Conservation (phyloP, 2,888 invertebrate genomes). For the Papilio protenor region DNA sequence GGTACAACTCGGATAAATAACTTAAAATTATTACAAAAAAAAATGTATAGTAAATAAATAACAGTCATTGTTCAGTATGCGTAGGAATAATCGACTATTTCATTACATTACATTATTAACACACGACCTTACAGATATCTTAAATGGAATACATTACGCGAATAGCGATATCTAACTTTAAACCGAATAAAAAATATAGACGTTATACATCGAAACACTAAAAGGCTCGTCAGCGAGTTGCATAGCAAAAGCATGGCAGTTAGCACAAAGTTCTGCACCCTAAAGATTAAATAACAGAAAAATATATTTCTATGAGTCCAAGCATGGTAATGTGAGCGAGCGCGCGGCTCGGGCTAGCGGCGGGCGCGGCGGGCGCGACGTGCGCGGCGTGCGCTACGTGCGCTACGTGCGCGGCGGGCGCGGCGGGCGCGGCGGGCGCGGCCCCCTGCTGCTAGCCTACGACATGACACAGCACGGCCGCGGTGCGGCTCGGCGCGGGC, state of each 20-base stretch:
- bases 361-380: slow-evolving; percentile 49
- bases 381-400: slow-evolving; percentile 51
- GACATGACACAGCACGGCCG: slow-evolving; percentile 81
- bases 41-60: slow-evolving; percentile 77
- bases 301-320: slow-evolving; percentile 71
- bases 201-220: slow-evolving; percentile 65
- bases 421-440: slow-evolving; percentile 51
- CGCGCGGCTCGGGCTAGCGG: slow-evolving; percentile 48
- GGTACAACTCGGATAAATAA: slow-evolving; percentile 79
- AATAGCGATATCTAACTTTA: slow-evolving; percentile 71
- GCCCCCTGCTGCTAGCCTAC: slow-evolving; percentile 70
- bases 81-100: slow-evolving; percentile 74
- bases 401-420: slow-evolving; percentile 48
- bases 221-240: slow-evolving; percentile 74
- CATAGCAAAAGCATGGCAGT: slow-evolving; percentile 80
- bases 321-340: slow-evolving; percentile 61
- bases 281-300: slow-evolving; percentile 75
- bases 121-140: slow-evolving; percentile 77
- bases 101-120: slow-evolving; percentile 70
- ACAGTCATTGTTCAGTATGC: slow-evolving; percentile 80
- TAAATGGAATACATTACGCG: slow-evolving; percentile 81
- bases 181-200: slow-evolving; percentile 65
- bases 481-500: slow-evolving; percentile 60
- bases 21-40: slow-evolving; percentile 71
- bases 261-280: slow-evolving; percentile 82